These are phyloP conservation scores for Xerus rutilus DNA, from an alignment of 2,797 vertebrate genomes.

Conservation along the genomic window DNA sequence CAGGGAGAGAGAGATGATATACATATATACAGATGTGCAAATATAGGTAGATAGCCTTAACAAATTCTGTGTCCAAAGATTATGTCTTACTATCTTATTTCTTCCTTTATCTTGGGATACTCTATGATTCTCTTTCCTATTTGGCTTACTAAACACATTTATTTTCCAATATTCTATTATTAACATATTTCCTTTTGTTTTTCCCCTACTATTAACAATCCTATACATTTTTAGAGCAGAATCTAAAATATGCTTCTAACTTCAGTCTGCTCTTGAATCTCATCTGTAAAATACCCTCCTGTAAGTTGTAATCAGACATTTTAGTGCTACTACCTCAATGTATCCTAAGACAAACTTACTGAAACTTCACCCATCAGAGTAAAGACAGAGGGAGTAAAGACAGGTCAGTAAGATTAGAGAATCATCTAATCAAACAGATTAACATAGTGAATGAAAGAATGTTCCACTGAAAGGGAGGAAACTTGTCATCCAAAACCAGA, in stretches of 20 bases:
- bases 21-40: rapidly evolving
- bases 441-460: background rate
- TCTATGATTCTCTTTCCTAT: background rate
- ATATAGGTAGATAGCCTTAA: background rate
- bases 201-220: background rate
- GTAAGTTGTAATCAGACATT: background rate
- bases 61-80: background rate
- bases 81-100: background rate
- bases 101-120: background rate
- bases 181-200: background rate
- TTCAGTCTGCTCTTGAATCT: background rate
- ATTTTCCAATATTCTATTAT: background rate
- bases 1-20: background rate
- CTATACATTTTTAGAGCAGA: background rate
- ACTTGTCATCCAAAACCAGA: background rate
- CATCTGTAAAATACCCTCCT: background rate
- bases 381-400: background rate
- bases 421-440: background rate
- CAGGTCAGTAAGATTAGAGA: background rate
- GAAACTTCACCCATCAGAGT: background rate
- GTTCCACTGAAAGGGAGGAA: background rate
- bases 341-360: background rate
- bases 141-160: background rate
- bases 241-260: background rate
- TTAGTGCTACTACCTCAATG: background rate